Evolutionary conservation across 2,888 invertebrate genomes (phyloP), one percentile per base, ranked within the genome.

Genomic region (Clistopyga incitator): DNA sequence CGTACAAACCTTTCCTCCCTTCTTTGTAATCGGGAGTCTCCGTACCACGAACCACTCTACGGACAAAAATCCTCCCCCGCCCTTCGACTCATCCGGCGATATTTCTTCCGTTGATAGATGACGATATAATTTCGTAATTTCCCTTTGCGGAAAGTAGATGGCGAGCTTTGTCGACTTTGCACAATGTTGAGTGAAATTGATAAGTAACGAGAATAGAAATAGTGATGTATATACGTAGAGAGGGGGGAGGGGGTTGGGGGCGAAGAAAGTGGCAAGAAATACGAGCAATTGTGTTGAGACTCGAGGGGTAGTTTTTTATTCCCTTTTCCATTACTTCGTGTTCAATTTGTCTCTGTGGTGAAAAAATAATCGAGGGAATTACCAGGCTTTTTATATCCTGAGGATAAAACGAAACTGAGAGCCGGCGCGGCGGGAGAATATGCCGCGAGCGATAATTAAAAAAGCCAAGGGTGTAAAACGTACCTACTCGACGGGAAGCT

Each of bases 61-160:
- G 45, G n/a, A n/a, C n/a, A 11, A 10, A 15, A 45, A 42, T 13
- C 20, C 3, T 64, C 50, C 18, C 29, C 45, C 52, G 20, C 47
- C 59, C 18, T 18, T 3, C 18, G 18, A 6, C n/a, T 50, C 50
- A 50, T 15, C 18, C 50, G 50, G 15, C 15, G 6, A 6, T 6
- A 18, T 78, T 86, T 84, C 75, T 87, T 84, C 71, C 82, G 79
- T 85, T 88, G 85, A 88, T 86, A 78, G 82, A 87, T 87, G 87
- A 87, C 86, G 67, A 81, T 85, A 85, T 87, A 87, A 88, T 87
- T 87, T 68, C 84, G 78, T 81, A 78, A 80, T 84, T 80, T 84
- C 64, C 77, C n/a, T 71, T 25, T n/a, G 8, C 52, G 52, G 61
- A 72, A 68, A 38, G 25, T 67, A 47, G 34, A 71, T 75, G 20